These are phyloP conservation scores for Sesamia nonagrioides DNA, from an alignment of 1,140 invertebrate genomes.

Conservation along the genomic window DNA sequence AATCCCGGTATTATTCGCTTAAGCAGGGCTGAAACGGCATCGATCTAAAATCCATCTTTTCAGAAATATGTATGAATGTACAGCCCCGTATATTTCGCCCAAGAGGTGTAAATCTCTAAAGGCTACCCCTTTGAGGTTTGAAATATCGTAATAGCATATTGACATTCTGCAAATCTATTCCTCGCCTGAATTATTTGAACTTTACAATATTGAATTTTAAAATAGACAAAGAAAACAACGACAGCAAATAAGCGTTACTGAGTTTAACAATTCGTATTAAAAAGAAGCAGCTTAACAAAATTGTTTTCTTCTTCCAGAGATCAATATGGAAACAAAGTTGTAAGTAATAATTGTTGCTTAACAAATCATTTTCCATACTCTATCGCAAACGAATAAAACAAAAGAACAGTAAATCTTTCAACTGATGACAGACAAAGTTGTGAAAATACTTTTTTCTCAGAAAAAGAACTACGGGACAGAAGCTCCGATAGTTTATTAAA, in stretches of 20 bases:
- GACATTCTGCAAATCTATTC: conserved; percentile 13
- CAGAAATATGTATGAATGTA: conserved; percentile 38
- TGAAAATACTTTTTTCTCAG: conserved; percentile 45
- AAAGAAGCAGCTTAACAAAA: not conserved
- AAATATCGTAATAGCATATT: conserved; percentile 36
- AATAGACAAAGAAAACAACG: too few species aligned
- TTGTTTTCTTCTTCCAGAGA: not conserved
- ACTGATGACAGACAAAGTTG: conserved; percentile 48
- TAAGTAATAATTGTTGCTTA: conserved; percentile 16
- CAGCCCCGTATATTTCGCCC: conserved; percentile 17
- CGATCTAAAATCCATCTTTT: conserved; percentile 36
- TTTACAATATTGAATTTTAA: not conserved
- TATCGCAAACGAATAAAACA: conserved; percentile 43
- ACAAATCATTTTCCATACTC: conserved; percentile 20
- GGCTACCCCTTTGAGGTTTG: conserved; percentile 23
- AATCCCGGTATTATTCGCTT: conserved; percentile 45
- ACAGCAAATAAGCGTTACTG: not conserved
- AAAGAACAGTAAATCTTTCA: conserved; percentile 44
- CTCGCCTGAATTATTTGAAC: not conserved
- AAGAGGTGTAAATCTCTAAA: conserved; percentile 26
- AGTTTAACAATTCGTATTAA: not conserved
- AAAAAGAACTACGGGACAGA: conserved; percentile 29
- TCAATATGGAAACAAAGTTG: conserved; percentile 31
- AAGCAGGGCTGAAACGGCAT: conserved; percentile 5
- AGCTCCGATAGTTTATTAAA: conserved; percentile 50